Base-by-base conservation (phyloP, 2,113 vertebrate species). In the Argyrosomus japonicus region DNA sequence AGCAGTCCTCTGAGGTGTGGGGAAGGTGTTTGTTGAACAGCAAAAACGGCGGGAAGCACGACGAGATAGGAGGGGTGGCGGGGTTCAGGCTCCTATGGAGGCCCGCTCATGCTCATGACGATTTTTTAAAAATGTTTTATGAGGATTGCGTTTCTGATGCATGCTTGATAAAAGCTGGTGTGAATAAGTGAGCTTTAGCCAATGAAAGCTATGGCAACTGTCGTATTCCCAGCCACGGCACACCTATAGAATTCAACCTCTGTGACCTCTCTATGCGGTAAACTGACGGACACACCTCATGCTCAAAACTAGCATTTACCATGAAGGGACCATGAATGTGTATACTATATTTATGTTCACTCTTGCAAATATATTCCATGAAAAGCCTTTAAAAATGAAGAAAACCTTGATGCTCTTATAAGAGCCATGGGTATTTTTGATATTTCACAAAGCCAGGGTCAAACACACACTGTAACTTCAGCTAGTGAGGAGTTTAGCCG, bases 1-100 rank as follows among this genome's bases (percentile, higher is more conserved):
- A 79, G 88, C 85, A 74, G 40, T 67, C 79, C 50, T 84, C 78
- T 48, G 64, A 75, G 75, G 70, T 19, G 63, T 29, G 78, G 58
- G 25, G 62, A 86, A 72, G 78, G 61, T 61, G 60, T 75, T 81
- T 76, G 64, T 71, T 2, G 40, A 69, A 57, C 77, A 73, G 71
- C 73, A 72, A 17, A 80, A 82, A 54, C 69, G 36, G 69, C 75
- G 75, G 79, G 53, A 83, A 32, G 60, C 60, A 13, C 47, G 71
- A 87, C 75, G 65, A 76, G 75, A 6, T 79, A 45, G 63, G 60
- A 40, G 7, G 53, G 14, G 45, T 8, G 3, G 63, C 27, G 6
- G 51, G 23, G 58, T 23, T 56, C 21, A 32, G 64, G 48, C 48
- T 71, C 13, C 13, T n/a, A 19, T 13, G 27, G 36, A 6, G 19